Evolutionary conservation across 2,797 vertebrate species (phyloP), one percentile per base, ranked within the genome.

Genomic region (Chaetophractus vellerosus): DNA sequence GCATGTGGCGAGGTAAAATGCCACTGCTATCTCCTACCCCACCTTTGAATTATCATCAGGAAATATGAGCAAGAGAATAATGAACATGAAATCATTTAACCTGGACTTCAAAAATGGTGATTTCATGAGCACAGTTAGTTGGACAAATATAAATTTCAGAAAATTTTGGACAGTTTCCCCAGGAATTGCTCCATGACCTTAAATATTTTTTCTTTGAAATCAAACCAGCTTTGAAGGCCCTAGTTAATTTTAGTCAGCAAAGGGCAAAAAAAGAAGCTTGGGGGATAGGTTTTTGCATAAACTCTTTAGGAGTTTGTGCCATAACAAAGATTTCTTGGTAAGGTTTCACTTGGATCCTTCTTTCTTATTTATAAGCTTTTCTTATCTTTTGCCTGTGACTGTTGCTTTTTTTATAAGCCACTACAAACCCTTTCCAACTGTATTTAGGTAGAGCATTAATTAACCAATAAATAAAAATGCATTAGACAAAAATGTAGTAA

Each of bases 321-420:
- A 52, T 87, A 95, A 79, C 61, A 95, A 52, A 23, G 61, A 82
- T 96, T 96, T 93, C 66, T 89, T 79, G 89, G 72, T 82, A 91
- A 95, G 72, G 16, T 88, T 86, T 88, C 41, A n/a, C 76, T 91
- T 75, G 38, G 5, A 9, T 75, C 28, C 4, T 95, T 45, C 15
- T 93, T 41, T 36, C 81, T 92, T 91, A 61, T n/a, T 90, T 88
- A 76, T 2, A 83, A 74, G 36, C 41, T 81, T 50, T 57, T 95
- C 55, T 57, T 95, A 79, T 68, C 75, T 92, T 93, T 93, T 74
- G 68, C 52, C n/a, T 94, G 31, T 93, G 36, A 89, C 33, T 81
- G 24, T n/a, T 81, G 48, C 78, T 50, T 38, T 90, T 82, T n/a
- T 90, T 80, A 68, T 78, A 88, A 92, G 81, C 36, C 24, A 57